Evolutionary conservation across 2,113 vertebrate genomes (phyloP).

Genomic region (Turdus rufiventris): DNA sequence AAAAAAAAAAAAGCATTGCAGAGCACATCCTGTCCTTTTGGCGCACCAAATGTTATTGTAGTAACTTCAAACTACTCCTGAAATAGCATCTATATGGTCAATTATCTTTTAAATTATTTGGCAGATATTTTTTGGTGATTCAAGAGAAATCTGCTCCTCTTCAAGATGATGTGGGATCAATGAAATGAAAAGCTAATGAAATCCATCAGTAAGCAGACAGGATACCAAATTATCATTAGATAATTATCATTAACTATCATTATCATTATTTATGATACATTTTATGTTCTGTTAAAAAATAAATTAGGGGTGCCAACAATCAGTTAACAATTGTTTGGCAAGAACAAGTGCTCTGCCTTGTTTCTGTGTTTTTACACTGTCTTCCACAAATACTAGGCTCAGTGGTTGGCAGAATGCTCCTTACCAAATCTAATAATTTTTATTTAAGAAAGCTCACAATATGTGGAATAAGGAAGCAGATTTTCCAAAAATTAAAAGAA

Average conservation of each 20-base stretch:
- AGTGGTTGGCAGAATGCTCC: not conserved
- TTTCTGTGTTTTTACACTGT: not conserved
- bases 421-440: not conserved
- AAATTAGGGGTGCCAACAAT: not conserved
- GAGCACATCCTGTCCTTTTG: not conserved
- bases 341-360: not conserved
- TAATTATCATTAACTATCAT: too few species aligned
- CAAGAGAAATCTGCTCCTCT: not conserved
- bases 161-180: not conserved
- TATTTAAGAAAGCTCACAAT: not conserved
- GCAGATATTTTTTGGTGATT: not conserved
- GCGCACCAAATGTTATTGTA: not conserved
- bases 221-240: not conserved
- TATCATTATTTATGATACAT: not conserved
- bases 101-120: not conserved
- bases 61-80: not conserved
- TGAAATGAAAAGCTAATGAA: slow-evolving; percentile 27
- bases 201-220: not conserved
- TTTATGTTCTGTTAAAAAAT: slow-evolving; percentile 28
- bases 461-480: slow-evolving; percentile 4
- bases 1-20: not conserved
- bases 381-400: not conserved
- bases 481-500: slow-evolving; percentile 9
- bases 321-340: not conserved
- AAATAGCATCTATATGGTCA: not conserved